These are phyloP conservation scores for Hyppa rectilinea DNA, from an alignment of 2,888 invertebrate genomes.

Conservation along the genomic window DNA sequence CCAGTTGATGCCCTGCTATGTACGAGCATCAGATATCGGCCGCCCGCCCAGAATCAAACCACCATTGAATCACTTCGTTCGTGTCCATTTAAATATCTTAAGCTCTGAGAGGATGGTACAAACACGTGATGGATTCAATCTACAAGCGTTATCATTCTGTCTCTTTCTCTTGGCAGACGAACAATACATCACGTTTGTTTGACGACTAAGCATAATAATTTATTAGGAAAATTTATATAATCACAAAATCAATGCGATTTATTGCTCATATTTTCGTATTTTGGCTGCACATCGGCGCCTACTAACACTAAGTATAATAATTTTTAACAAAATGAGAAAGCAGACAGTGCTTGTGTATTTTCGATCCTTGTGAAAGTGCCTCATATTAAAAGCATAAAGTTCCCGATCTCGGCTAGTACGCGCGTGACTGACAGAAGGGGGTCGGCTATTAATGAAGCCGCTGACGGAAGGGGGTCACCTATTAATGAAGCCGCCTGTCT, in stretches of 20 bases:
- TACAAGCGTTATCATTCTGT: not conserved
- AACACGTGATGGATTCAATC: not conserved
- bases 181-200: not conserved
- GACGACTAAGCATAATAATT: not conserved
- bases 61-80: not conserved
- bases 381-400: not conserved
- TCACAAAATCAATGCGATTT: not conserved
- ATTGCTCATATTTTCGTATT: not conserved
- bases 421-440: not conserved
- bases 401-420: not conserved
- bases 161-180: not conserved
- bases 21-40: not conserved
- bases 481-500: not conserved
- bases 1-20: not conserved
- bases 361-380: not conserved
- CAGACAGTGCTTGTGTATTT: not conserved
- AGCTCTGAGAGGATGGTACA: not conserved
- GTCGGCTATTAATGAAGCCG: slow-evolving; percentile 4
- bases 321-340: not conserved
- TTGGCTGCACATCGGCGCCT: not conserved
- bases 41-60: not conserved
- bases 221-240: not conserved
- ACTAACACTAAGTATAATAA: not conserved
- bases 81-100: not conserved
- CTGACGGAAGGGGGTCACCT: slow-evolving; percentile 6